Conservation (phyloP, 2,888 invertebrate species). For the Clivina fossor region DNA sequence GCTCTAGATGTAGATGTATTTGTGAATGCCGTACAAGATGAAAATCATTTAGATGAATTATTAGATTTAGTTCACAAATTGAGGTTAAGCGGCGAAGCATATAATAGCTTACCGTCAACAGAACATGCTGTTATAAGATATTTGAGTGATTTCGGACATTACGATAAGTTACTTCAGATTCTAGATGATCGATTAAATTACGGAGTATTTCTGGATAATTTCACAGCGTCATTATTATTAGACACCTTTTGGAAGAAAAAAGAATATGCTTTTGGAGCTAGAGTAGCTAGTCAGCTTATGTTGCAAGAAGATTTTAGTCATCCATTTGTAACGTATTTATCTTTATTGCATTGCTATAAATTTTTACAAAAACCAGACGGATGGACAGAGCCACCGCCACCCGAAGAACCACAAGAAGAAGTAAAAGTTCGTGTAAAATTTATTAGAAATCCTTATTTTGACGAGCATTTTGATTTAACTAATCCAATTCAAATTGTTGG, state of each 20-base stretch:
- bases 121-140: slow-evolving; percentile 76
- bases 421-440: slow-evolving; percentile 66
- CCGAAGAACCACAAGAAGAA: slow-evolving; percentile 54
- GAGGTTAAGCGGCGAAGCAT: slow-evolving; percentile 70
- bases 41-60: slow-evolving; percentile 67
- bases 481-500: slow-evolving; percentile 74
- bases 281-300: slow-evolving; percentile 78
- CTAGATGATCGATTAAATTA: slow-evolving; percentile 81
- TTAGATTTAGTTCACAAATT: slow-evolving; percentile 72
- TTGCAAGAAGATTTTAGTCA: slow-evolving; percentile 84
- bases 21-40: slow-evolving; percentile 65
- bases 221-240: slow-evolving; percentile 76
- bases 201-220: slow-evolving; percentile 88
- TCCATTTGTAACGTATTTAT: slow-evolving; percentile 67
- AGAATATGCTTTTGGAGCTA: slow-evolving; percentile 71
- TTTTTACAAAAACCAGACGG: slow-evolving; percentile 61
- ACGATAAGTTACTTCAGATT: slow-evolving; percentile 68
- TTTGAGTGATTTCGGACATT: slow-evolving; percentile 58
- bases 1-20: slow-evolving; percentile 84
- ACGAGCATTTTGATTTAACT: slow-evolving; percentile 86
- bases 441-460: slow-evolving; percentile 79
- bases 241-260: slow-evolving; percentile 72
- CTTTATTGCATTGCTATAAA: slow-evolving; percentile 74
- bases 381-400: slow-evolving; percentile 51
- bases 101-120: slow-evolving; percentile 75